These are phyloP conservation scores for Eurytoma californica DNA, from an alignment of 2,888 invertebrate species.

Conservation along the genomic window DNA sequence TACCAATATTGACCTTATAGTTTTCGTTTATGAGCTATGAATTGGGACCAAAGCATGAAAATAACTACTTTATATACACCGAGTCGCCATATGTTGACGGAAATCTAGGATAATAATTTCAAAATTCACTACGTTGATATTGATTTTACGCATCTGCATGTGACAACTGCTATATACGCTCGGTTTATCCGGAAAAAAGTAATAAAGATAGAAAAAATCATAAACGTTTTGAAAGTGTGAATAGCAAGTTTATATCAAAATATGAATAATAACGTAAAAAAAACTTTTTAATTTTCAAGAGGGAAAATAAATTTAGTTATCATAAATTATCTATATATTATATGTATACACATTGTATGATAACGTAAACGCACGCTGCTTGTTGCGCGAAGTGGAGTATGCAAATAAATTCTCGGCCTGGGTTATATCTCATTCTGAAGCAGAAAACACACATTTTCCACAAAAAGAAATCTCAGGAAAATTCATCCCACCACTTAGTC, in stretches of 20 bases:
- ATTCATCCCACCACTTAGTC: background rate
- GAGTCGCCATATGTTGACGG: no score
- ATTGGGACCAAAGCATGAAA: background rate
- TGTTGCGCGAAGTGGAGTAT: conserved; percentile 38
- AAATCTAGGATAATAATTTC: no score
- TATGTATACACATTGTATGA: conserved; percentile 43
- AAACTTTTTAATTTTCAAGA: conserved; percentile 3
- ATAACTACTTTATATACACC: background rate
- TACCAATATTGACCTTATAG: conserved; percentile 18
- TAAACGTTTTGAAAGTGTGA: no score
- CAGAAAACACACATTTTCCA: conserved; percentile 12
- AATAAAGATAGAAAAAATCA: no score
- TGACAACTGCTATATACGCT: no score
- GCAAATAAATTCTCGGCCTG: conserved; percentile 38
- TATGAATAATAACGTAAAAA: no score
- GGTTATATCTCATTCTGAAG: conserved; percentile 38
- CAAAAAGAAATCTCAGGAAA: conserved; percentile 13
- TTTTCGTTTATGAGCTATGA: background rate
- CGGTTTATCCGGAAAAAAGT: no score
- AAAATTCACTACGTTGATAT: no score
- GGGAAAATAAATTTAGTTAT: conserved; percentile 41
- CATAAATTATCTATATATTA: conserved; percentile 42
- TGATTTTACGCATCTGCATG: no score
- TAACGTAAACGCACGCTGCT: conserved; percentile 34
- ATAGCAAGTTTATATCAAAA: no score